Conservation (phyloP, 2,113 vertebrate species). For the Sylvicapra grimmia region DNA sequence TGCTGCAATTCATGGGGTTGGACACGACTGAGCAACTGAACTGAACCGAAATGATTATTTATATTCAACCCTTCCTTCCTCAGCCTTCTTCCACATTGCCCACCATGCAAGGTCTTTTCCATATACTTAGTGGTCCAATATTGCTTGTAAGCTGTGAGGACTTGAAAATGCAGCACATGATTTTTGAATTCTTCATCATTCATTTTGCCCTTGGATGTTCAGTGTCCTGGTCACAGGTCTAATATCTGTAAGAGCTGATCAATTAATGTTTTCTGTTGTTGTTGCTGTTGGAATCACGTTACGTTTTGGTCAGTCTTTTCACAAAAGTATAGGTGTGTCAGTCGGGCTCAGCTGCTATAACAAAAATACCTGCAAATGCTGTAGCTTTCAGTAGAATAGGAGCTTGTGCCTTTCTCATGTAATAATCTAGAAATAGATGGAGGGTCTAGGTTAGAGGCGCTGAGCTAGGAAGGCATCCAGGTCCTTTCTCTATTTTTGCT, state of each 20-base stretch:
- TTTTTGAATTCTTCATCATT: not conserved
- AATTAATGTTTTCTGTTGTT: not conserved
- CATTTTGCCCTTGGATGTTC: not conserved
- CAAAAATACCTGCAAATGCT: not conserved
- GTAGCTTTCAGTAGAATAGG: not conserved
- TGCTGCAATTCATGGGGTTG: too few species aligned
- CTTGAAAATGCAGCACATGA: not conserved
- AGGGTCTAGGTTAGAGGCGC: not conserved
- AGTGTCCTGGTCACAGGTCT: not conserved
- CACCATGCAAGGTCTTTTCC: not conserved
- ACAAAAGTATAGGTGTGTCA: not conserved
- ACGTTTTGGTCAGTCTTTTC: not conserved
- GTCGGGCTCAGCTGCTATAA: not conserved
- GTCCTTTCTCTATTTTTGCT: not conserved
- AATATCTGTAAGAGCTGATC: not conserved
- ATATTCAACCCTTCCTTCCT: not conserved
- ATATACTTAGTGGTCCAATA: not conserved
- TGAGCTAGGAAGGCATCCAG: not conserved
- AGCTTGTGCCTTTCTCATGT: not conserved
- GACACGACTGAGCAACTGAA: accelerated
- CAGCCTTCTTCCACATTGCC: not conserved
- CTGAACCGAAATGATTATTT: not conserved
- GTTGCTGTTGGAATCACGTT: not conserved
- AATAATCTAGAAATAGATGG: not conserved
- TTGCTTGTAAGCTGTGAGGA: not conserved